Evolutionary conservation across 2,113 vertebrate genomes (phyloP).

Genomic region (Lagenorhynchus albirostris): DNA sequence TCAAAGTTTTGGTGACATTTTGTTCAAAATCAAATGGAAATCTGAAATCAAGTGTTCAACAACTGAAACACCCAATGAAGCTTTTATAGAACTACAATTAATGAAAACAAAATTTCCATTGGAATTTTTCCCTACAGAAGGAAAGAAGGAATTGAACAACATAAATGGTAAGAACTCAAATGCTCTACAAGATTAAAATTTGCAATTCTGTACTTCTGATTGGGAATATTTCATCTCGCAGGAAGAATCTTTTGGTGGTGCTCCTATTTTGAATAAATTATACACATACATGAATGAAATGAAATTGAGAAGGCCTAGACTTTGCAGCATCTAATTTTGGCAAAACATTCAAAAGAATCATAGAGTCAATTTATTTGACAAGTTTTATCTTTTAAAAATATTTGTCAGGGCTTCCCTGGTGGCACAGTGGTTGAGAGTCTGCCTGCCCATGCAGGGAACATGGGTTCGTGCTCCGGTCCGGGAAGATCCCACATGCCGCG

Average conservation of each 20-base stretch:
- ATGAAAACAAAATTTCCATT: not conserved
- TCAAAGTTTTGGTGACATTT: conserved; percentile 13
- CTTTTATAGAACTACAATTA: not conserved
- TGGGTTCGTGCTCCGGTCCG: too few species aligned
- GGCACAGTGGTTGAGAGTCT: too few species aligned
- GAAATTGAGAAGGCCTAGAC: not conserved
- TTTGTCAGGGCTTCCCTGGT: too few species aligned
- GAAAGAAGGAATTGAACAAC: not conserved
- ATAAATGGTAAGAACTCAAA: not conserved
- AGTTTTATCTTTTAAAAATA: conserved; percentile 4
- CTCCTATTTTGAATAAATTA: conserved; percentile 12
- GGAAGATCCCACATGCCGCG: too few species aligned
- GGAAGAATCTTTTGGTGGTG: conserved; percentile 9
- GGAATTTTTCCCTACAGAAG: not conserved
- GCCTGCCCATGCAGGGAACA: too few species aligned
- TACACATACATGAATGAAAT: not conserved
- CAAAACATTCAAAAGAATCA: conserved; percentile 15
- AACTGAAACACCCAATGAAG: not conserved
- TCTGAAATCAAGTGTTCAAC: not conserved
- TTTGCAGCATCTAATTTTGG: conserved; percentile 31
- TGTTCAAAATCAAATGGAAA: not conserved
- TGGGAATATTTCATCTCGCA: not conserved
- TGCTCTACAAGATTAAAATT: not conserved
- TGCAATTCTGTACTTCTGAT: not conserved
- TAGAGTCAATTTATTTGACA: conserved; percentile 10